Conservation (phyloP, 1,140 invertebrate genomes). For the Trachymyrmex cornetzi region DNA sequence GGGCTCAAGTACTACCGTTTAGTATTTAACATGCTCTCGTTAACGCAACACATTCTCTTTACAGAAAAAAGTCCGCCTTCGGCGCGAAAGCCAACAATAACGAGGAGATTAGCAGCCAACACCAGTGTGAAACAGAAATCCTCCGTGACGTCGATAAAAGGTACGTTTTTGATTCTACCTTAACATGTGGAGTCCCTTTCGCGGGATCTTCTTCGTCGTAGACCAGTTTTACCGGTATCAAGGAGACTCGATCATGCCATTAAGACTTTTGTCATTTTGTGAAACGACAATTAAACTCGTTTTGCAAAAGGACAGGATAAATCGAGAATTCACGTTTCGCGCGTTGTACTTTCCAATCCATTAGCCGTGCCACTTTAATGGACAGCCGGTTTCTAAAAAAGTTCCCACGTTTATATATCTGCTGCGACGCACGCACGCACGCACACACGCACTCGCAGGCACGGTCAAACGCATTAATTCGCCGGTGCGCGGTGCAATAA, state of each 20-base stretch:
- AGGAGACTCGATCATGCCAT: background rate
- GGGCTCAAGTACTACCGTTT: slow-evolving; percentile 45
- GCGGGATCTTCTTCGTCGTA: background rate
- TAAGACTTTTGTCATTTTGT: background rate
- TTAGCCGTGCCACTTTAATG: slow-evolving; percentile 58
- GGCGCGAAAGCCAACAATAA: slow-evolving; percentile 76
- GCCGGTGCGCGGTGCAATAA: slow-evolving; percentile 19
- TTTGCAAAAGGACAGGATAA: background rate
- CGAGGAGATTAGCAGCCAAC: slow-evolving; percentile 71
- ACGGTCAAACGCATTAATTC: slow-evolving; percentile 17
- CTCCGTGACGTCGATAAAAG: slow-evolving; percentile 65
- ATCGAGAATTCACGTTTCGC: background rate
- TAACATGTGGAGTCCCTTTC: background rate
- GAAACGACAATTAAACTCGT: background rate
- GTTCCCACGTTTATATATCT: slow-evolving; percentile 75
- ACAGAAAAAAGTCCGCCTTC: slow-evolving; percentile 80
- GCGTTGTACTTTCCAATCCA: slow-evolving; percentile 72
- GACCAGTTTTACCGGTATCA: background rate
- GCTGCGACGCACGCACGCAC: slow-evolving; percentile 75
- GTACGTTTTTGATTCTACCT: slow-evolving; percentile 45
- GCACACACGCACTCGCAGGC: background rate
- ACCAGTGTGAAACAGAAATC: slow-evolving; percentile 67
- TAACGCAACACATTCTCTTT: slow-evolving; percentile 71
- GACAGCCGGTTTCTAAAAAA: slow-evolving; percentile 73
- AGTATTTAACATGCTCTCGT: slow-evolving; percentile 68